Evolutionary conservation across 1,140 invertebrate species (phyloP), one percentile per base, ranked within the genome.

Genomic region (Zaprionus vittiger): DNA sequence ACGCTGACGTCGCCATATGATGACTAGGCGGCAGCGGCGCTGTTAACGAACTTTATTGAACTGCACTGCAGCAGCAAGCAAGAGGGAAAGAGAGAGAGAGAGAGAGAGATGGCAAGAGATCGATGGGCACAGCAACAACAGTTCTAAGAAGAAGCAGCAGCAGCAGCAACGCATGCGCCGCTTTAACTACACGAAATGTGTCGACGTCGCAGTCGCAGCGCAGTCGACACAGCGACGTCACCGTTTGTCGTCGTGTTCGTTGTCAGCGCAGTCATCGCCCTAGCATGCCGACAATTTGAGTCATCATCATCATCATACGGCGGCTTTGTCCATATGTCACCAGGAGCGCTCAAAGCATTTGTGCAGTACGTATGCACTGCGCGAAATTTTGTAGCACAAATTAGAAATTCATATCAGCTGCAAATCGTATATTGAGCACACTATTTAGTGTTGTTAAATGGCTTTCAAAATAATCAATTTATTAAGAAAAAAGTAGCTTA

Each of bases 11-110:
- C 24, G 22, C 22, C 6, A 3, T 71, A 3, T 71, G 70, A 66
- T 73, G 61, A 73, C 70, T 66, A 65, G 38, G 15, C 73, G 34
- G 63, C 67, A 66, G 26, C 20, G 60, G 24, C 49, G 67, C 57
- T 60, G 83, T 79, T 79, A 85, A 85, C 83, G 83, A 85, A 85
- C 83, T 86, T 77, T 79, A 80, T 79, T 77, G 68, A 79, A 79
- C 68, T 56, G 73, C 69, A 76, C 26, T 72, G 74, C 63, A 64
- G 34, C 69, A 34, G 56, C 5, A 17, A 64, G 41, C 17, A 20
- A 49, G 37, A 28, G 22, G 1, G 59, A n/a, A 15, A 7, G 47
- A 24, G 5, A n/a, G 4, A 28, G 26, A 15, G 34, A 7, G 47
- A 24, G 5, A n/a, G 4, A 28, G 26, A 15, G 34, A 22, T 28